These are phyloP conservation scores for Thera britannica DNA, from an alignment of 2,888 invertebrate genomes.

Conservation along the genomic window DNA sequence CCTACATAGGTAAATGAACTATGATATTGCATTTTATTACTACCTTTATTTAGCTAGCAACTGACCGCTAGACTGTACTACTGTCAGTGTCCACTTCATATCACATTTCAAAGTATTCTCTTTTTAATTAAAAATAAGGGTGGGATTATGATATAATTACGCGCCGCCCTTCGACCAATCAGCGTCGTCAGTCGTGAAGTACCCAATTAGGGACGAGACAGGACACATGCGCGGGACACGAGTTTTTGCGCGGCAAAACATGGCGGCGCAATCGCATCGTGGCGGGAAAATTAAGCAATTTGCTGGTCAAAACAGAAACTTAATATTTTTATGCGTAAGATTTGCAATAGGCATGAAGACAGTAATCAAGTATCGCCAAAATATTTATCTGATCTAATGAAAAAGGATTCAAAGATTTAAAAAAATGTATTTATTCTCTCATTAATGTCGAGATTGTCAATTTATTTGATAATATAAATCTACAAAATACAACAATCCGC, in stretches of 20 bases:
- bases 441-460: too few species aligned
- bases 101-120: conserved; percentile 39
- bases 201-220: conserved; percentile 74
- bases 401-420: too few species aligned
- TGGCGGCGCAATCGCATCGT: conserved; percentile 57
- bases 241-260: conserved; percentile 65
- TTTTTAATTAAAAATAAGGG: conserved; percentile 76
- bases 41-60: too few species aligned
- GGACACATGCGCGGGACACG: conserved; percentile 58
- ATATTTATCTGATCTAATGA: too few species aligned
- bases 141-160: conserved; percentile 81
- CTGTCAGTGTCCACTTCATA: conserved; percentile 16
- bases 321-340: neutral
- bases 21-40: too few species aligned
- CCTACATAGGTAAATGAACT: too few species aligned
- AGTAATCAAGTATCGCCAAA: too few species aligned
- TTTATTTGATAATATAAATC: too few species aligned
- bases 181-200: conserved; percentile 57
- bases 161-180: conserved; percentile 75
- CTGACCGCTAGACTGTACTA: too few species aligned
- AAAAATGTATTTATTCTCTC: too few species aligned
- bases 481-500: too few species aligned
- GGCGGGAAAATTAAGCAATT: conserved; percentile 43
- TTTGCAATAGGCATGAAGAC: too few species aligned
- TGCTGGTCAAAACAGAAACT: conserved; percentile 7